Evolutionary conservation across 2,797 vertebrate species (phyloP).

Genomic region (Semotilus atromaculatus): DNA sequence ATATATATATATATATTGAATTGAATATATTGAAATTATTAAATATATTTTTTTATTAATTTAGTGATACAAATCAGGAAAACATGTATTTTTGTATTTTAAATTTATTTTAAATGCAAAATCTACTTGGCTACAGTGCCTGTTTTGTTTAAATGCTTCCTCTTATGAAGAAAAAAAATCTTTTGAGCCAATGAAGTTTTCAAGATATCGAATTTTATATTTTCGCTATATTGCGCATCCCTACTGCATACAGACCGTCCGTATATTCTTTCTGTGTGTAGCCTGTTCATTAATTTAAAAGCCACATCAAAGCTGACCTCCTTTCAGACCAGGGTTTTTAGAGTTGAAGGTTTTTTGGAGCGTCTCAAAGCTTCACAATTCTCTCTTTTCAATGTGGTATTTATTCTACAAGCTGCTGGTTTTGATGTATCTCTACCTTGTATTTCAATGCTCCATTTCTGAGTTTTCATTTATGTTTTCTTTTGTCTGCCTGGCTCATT

Average conservation of each 20-base stretch:
- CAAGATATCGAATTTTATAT: background rate
- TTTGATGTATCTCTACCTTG: slow-evolving; percentile 30
- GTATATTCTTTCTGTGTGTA: background rate
- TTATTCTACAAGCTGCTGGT: slow-evolving; percentile 45
- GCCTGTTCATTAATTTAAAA: slow-evolving; percentile 51
- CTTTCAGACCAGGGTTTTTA: slow-evolving; percentile 48
- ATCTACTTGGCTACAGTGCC: background rate
- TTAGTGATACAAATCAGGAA: background rate
- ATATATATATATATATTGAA: no score
- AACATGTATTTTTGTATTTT: background rate
- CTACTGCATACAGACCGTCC: background rate
- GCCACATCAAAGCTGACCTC: slow-evolving; percentile 59
- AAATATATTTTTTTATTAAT: background rate
- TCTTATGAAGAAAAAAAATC: background rate
- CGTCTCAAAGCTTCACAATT: slow-evolving; percentile 49
- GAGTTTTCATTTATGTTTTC: slow-evolving; percentile 25
- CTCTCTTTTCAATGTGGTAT: slow-evolving; percentile 40
- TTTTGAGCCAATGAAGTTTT: background rate
- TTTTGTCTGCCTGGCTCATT: slow-evolving; percentile 13
- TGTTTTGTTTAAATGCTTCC: background rate
- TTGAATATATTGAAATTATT: background rate
- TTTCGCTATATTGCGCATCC: background rate
- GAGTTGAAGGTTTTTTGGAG: slow-evolving; percentile 55
- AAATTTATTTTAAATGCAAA: background rate
- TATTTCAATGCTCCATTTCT: slow-evolving; percentile 36